Base-by-base conservation (phyloP, 2,888 invertebrate genomes). In the Trachelus troglodyta region DNA sequence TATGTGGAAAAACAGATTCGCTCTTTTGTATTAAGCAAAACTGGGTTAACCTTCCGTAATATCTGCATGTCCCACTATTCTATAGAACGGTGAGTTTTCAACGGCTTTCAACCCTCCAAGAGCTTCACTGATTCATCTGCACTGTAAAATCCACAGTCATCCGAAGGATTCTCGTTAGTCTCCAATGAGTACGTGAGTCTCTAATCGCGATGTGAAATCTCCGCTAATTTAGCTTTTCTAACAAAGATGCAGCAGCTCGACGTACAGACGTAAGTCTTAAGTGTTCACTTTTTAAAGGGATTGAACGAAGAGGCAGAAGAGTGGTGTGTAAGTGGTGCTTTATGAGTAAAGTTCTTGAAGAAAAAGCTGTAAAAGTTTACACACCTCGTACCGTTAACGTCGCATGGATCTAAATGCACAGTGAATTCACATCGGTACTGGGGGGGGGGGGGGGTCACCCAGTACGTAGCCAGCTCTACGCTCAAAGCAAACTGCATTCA, bases 401-500 rank as follows among this genome's bases (percentile, higher is more conserved):
- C 9, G 56, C 56, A 23, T 6, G 56, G 56, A 56, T 56, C 56
- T 56, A 56, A 56, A 56, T 56, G 56, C 23, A 56, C 56, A 56
- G 9, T 56, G 23, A 56, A 56, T 56, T 56, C 23, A 56, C 56
- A 56, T 56, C 9, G 56, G 56, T 56, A 56, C 56, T 56, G 23
- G 56, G 56, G 23, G 34, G 35, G 74, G 23, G 23, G 56, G 56
- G 23, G 34, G 35, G 74, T 74, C 30, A 74, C 74, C 35, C 74
- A 34, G 74, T 34, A 34, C 23, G 11, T 35, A 34, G 9, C 12
- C 34, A 34, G 23, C n/a, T 34, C n/a, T 34, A n/a, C 74, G 35
- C n/a, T 35, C 30, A 33, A 74, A 15, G 74, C 74, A 74, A 78
- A 76, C 78, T 69, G 78, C 78, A 76, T 78, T 78, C 71, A 37